A percentile compares a stretch with the other conserved stretches of the same genome.
Evolutionary conservation across 1,140 invertebrate genomes (phyloP).

Genomic region (Drosophila pandora): DNA sequence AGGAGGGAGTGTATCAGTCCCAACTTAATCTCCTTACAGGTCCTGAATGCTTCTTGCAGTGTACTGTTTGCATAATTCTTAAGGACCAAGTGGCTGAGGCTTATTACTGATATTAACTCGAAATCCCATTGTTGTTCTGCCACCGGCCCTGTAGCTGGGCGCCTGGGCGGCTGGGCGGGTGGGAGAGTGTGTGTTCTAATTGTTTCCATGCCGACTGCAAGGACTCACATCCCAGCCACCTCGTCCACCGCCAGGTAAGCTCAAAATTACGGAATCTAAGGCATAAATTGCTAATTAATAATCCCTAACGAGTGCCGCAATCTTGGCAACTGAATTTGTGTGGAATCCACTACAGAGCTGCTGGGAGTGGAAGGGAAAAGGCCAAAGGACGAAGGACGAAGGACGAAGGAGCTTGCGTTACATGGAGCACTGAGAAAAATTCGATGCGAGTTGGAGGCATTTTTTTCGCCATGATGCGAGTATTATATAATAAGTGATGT

Average conservation of each 20-base stretch:
- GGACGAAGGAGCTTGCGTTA: neutral
- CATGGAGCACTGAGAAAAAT: neutral
- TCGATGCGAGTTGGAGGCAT: neutral
- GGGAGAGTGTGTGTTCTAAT: conserved; percentile 10
- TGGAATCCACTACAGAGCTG: neutral
- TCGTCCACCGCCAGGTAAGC: neutral
- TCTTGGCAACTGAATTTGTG: neutral
- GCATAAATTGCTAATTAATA: conserved; percentile 39
- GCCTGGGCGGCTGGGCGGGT: neutral
- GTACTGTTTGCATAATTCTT: conserved; percentile 5
- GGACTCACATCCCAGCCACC: neutral
- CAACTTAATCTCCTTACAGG: no score
- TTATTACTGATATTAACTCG: conserved; percentile 41
- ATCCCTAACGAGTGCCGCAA: conserved; percentile 21
- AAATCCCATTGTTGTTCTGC: conserved; percentile 35
- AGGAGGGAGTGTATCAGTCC: neutral
- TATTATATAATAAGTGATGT: conserved; percentile 42
- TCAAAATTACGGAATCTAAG: neutral
- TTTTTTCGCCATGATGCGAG: conserved; percentile 1
- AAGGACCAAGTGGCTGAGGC: conserved; percentile 11
- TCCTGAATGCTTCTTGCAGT: neutral
- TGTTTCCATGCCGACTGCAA: conserved; percentile 18
- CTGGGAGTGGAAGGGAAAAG: neutral
- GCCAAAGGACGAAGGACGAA: neutral
- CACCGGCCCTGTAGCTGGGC: conserved; percentile 5